Percentiles rank a stretch among this genome's conserved stretches.
Evolutionary conservation across 2,888 invertebrate genomes (phyloP).

Genomic region (Amphipoea lucens): DNA sequence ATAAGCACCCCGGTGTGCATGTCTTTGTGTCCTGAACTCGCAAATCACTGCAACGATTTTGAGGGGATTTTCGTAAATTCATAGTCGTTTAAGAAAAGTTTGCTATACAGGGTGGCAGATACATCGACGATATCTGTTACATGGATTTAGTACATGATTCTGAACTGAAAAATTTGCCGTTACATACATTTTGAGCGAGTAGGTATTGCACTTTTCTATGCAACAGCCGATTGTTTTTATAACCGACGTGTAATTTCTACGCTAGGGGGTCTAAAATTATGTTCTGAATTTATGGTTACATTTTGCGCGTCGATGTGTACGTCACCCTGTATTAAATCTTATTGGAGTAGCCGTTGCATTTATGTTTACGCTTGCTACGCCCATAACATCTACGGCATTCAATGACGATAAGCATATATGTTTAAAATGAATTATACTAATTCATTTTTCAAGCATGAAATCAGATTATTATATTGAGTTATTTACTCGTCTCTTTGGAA

Average conservation of each 20-base stretch:
- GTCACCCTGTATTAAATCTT: not conserved
- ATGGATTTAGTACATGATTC: not conserved
- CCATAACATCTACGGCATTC: not conserved
- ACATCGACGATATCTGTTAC: not conserved
- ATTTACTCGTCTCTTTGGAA: not conserved
- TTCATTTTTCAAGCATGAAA: not conserved
- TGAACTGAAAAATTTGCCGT: not conserved
- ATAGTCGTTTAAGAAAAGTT: constrained; percentile 8
- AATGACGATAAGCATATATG: not conserved
- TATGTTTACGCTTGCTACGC: constrained; percentile 6
- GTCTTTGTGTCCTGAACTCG: constrained; percentile 54
- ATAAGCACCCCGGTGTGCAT: constrained; percentile 51
- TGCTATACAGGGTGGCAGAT: not conserved
- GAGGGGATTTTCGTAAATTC: constrained; percentile 42
- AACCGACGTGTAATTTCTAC: too few species aligned
- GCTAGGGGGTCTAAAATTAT: too few species aligned
- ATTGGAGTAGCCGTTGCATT: constrained; percentile 7
- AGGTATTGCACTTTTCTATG: not conserved
- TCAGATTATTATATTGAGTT: not conserved
- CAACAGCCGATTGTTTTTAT: not conserved
- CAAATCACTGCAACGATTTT: constrained; percentile 52
- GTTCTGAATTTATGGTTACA: not conserved
- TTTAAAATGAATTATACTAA: not conserved
- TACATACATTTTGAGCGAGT: not conserved
- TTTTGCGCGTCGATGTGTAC: too few species aligned